Conservation (phyloP, 1,140 invertebrate species). For the Drosophila funebris region DNA sequence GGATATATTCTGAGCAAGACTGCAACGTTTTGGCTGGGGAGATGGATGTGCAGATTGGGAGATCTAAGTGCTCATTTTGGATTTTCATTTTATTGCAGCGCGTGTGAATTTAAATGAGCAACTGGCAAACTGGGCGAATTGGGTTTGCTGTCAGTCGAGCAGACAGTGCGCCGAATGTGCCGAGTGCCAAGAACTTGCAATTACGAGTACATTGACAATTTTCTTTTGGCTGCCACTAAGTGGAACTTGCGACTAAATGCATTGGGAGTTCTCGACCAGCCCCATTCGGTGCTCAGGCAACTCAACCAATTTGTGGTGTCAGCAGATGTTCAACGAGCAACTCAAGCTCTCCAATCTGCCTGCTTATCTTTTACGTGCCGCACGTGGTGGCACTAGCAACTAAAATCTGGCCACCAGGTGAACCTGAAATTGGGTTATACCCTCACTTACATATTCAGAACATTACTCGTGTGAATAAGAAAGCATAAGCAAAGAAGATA, state of each 20-base stretch:
- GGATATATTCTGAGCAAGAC: not conserved
- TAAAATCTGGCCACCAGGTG: slow-evolving; percentile 1
- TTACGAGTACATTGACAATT: slow-evolving; percentile 57
- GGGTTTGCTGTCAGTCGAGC: not conserved
- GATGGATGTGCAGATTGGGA: not conserved
- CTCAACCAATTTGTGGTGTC: slow-evolving; percentile 27
- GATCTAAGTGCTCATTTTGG: slow-evolving; percentile 39
- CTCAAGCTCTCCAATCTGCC: not conserved
- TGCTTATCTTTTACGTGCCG: slow-evolving; percentile 64
- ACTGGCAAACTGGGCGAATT: not conserved
- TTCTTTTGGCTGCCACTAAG: slow-evolving; percentile 25
- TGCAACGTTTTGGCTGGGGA: not conserved
- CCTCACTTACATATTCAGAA: not conserved
- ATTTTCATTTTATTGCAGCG: slow-evolving; percentile 49
- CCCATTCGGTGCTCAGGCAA: not conserved
- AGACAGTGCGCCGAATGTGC: not conserved
- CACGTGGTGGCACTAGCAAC: slow-evolving; percentile 37
- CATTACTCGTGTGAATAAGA: too few relatives aligned
- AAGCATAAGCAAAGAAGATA: too few relatives aligned
- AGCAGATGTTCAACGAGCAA: slow-evolving; percentile 9
- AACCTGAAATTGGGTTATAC: not conserved
- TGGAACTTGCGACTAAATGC: slow-evolving; percentile 35
- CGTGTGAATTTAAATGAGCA: slow-evolving; percentile 44
- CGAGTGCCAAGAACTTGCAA: slow-evolving; percentile 36
- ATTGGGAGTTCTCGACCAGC: slow-evolving; percentile 9